Percentiles rank a stretch among this genome's conserved stretches.
phyloP scores from a whole-genome alignment of 2,113 vertebrate genomes.

The Lophotis ruficrista region DNA sequence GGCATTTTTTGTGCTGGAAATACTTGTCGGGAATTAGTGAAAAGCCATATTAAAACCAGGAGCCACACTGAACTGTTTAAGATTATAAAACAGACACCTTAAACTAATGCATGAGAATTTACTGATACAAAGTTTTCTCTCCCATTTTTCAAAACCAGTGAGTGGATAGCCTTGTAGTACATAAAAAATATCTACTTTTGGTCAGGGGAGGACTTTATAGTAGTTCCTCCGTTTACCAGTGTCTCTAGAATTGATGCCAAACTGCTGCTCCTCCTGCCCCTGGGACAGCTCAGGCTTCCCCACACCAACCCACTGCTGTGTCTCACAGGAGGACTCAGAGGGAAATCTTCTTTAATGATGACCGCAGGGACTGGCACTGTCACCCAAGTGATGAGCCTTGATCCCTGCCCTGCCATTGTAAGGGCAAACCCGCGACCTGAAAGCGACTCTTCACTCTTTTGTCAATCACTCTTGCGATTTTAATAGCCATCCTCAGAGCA shows the following conservation, averaged over 20 bases:
- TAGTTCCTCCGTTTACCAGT: not conserved
- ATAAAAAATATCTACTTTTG: not conserved
- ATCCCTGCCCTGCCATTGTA: not conserved
- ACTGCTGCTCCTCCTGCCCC: not conserved
- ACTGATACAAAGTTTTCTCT: not conserved
- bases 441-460: not conserved
- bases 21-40: not conserved
- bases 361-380: fast-evolving
- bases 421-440: not conserved
- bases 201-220: not conserved
- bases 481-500: not conserved
- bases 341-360: not conserved
- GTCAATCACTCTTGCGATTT: not conserved
- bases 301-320: not conserved
- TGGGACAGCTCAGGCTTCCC: not conserved
- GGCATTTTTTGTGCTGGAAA: constrained; percentile 21
- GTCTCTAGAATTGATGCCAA: not conserved
- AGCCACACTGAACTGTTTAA: not conserved
- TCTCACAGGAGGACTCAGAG: not conserved
- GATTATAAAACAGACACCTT: not conserved
- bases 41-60: not conserved
- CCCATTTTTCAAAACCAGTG: not conserved
- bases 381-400: not conserved
- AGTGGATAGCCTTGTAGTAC: not conserved
- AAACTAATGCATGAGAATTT: not conserved